Percentiles rank a stretch among this genome's conserved stretches.
phyloP scores from a whole-genome alignment of 2,797 vertebrate species.

The Setipinna tenuifilis region DNA sequence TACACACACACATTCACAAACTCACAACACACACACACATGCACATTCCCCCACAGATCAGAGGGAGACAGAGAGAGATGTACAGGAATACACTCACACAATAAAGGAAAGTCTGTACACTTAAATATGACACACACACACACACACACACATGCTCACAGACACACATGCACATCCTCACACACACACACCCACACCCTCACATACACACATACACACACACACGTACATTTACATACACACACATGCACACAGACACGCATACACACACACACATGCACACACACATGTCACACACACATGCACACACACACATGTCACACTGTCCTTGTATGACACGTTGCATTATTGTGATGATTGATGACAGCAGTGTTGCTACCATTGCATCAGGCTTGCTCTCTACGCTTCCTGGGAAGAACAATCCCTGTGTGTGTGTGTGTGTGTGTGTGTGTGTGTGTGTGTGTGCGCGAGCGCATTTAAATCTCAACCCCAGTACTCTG shows the following conservation, averaged over 20 bases:
- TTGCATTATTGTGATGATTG: neutral
- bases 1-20: too few relatives aligned
- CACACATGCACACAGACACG: neutral
- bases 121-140: neutral
- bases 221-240: neutral
- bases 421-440: neutral
- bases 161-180: too few relatives aligned
- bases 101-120: neutral
- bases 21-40: too few relatives aligned
- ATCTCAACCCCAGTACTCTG: too few relatives aligned
- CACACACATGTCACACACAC: too few relatives aligned
- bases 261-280: too few relatives aligned
- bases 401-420: neutral
- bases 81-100: too few relatives aligned
- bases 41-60: too few relatives aligned
- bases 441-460: neutral
- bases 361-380: neutral
- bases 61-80: too few relatives aligned
- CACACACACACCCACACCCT: neutral
- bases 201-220: neutral
- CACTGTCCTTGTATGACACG: neutral
- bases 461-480: neutral
- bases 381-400: neutral
- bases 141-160: too few relatives aligned
- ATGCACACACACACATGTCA: neutral